Evolutionary conservation across 2,113 vertebrate genomes (phyloP).

Genomic region (Bubalus kerabau): DNA sequence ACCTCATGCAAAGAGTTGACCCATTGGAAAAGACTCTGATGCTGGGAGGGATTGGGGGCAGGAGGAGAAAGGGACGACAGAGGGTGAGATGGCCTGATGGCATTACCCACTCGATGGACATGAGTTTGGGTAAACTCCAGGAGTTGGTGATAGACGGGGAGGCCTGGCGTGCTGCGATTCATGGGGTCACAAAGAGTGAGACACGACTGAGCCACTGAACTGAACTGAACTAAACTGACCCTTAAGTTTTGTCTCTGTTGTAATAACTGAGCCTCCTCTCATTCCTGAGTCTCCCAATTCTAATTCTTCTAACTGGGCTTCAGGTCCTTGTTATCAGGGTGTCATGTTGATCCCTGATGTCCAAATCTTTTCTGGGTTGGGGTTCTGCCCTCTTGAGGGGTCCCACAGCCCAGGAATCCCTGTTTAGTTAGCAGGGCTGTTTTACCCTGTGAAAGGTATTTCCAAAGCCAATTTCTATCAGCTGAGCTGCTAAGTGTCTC

Average conservation of each 20-base stretch:
- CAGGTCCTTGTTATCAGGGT: neutral
- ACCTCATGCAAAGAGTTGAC: no score
- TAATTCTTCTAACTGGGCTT: neutral
- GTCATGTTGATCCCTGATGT: neutral
- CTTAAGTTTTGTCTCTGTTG: neutral
- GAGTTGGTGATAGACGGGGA: no score
- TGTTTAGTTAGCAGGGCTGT: neutral
- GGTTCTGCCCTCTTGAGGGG: neutral
- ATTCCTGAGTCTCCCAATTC: neutral
- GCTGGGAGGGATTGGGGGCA: no score
- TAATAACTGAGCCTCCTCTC: neutral
- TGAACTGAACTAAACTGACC: neutral
- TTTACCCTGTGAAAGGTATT: neutral
- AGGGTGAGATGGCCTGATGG: no score
- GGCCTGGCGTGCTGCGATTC: no score
- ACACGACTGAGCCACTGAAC: no score
- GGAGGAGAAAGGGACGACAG: no score
- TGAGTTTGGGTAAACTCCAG: no score
- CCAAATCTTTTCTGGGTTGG: neutral
- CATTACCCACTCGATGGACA: no score
- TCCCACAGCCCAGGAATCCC: neutral
- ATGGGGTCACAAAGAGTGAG: accelerated
- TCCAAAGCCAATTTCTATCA: neutral
- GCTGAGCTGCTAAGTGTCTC: neutral
- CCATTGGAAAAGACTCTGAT: no score